These are phyloP conservation scores for Eupithecia pulchellata DNA, from an alignment of 2,888 invertebrate species.

Conservation along the genomic window DNA sequence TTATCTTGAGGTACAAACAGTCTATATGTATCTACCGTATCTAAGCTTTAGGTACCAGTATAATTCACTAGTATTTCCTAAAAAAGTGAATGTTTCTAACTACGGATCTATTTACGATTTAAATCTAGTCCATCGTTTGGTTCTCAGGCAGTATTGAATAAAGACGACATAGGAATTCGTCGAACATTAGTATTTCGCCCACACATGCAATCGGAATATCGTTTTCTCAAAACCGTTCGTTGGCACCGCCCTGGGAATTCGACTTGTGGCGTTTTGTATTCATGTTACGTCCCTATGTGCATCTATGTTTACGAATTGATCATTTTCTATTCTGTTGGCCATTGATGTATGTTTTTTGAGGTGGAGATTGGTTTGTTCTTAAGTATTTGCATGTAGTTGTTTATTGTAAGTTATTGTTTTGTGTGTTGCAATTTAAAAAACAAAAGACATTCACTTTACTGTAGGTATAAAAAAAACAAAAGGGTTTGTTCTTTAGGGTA, in stretches of 20 bases:
- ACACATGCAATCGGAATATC: conserved; percentile 75
- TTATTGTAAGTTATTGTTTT: background rate
- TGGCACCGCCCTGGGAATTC: conserved; percentile 76
- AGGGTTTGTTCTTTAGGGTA: too few species aligned
- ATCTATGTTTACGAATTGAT: conserved; percentile 68
- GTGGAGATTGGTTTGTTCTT: conserved; percentile 7
- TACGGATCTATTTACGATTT: background rate
- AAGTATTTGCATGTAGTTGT: background rate
- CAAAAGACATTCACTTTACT: background rate
- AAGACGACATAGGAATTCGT: conserved; percentile 75
- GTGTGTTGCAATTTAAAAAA: background rate
- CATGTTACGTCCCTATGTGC: conserved; percentile 53
- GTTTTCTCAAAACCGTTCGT: conserved; percentile 83
- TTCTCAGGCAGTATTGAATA: conserved; percentile 74
- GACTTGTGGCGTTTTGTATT: conserved; percentile 70
- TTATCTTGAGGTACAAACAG: too few species aligned
- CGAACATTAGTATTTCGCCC: conserved; percentile 68
- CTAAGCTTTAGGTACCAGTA: too few species aligned
- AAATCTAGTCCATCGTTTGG: conserved; percentile 51
- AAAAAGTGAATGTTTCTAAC: background rate
- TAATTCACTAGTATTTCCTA: too few species aligned
- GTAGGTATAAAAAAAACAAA: background rate
- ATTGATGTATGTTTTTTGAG: conserved; percentile 31
- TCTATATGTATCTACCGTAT: too few species aligned
- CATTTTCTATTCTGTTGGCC: conserved; percentile 61